Percentiles rank a stretch among this genome's conserved stretches.
These are phyloP conservation scores for Ceratitis capitata DNA, from an alignment of 1,140 invertebrate genomes.

Conservation along the genomic window DNA sequence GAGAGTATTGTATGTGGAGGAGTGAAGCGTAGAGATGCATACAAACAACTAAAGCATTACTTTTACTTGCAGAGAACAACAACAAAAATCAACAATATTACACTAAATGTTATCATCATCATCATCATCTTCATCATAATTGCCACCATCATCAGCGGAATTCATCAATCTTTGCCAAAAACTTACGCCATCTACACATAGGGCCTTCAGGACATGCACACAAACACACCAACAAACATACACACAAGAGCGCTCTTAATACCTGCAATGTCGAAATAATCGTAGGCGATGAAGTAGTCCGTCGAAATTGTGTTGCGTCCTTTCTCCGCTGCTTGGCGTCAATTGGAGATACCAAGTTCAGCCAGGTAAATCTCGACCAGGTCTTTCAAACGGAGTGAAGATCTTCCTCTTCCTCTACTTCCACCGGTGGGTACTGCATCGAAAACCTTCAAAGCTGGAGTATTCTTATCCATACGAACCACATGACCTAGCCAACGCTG, in stretches of 20 bases:
- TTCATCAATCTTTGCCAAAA: slow-evolving; percentile 66
- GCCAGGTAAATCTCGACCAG: too few species aligned
- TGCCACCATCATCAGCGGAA: slow-evolving; percentile 48
- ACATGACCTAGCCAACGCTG: too few species aligned
- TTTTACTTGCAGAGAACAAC: neutral
- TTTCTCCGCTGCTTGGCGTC: too few species aligned
- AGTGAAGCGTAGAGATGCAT: neutral
- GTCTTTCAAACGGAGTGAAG: too few species aligned
- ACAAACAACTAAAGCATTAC: neutral
- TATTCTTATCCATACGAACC: too few species aligned
- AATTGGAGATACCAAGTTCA: too few species aligned
- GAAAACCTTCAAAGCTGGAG: too few species aligned
- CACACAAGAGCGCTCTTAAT: neutral
- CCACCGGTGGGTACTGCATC: too few species aligned
- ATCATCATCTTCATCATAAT: slow-evolving; percentile 41
- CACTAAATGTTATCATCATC: neutral
- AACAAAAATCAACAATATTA: neutral
- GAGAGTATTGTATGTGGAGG: neutral
- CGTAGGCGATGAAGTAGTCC: neutral
- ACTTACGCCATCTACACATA: slow-evolving; percentile 48
- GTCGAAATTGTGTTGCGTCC: neutral
- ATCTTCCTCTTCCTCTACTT: too few species aligned
- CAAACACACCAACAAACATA: neutral
- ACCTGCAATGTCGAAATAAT: neutral
- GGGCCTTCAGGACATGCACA: neutral